These are phyloP conservation scores for Gallinago media DNA, from an alignment of 2,113 vertebrate genomes.

Conservation along the genomic window DNA sequence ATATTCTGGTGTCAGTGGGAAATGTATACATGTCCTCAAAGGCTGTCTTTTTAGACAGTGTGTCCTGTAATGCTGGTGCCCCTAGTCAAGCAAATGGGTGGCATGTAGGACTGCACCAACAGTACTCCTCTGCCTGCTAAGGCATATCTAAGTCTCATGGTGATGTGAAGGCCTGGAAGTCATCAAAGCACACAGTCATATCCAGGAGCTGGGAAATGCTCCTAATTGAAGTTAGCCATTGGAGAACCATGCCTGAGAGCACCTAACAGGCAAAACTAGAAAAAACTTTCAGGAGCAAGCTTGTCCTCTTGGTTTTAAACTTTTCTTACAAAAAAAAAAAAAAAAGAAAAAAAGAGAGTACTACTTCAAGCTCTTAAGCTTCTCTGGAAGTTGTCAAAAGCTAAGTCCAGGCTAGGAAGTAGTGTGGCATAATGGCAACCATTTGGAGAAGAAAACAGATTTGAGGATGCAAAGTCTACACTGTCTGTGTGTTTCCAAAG, in stretches of 20 bases:
- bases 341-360: not conserved
- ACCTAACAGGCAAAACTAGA: not conserved
- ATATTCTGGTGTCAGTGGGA: not conserved
- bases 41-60: not conserved
- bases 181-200: not conserved
- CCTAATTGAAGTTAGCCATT: not conserved
- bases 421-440: not conserved
- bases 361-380: not conserved
- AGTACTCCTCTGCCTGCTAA: not conserved
- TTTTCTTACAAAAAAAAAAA: not conserved
- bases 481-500: not conserved
- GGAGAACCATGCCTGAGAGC: not conserved
- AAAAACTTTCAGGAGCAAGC: not conserved
- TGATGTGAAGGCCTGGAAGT: not conserved
- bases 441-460: not conserved
- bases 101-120: fast-evolving
- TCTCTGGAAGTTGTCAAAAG: not conserved
- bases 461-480: not conserved
- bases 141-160: not conserved
- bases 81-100: not conserved
- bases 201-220: not conserved
- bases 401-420: not conserved
- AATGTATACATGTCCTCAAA: not conserved
- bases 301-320: not conserved
- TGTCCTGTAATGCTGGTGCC: not conserved